phyloP scores from a whole-genome alignment of 2,888 invertebrate genomes.

The Philereme vetulata region DNA sequence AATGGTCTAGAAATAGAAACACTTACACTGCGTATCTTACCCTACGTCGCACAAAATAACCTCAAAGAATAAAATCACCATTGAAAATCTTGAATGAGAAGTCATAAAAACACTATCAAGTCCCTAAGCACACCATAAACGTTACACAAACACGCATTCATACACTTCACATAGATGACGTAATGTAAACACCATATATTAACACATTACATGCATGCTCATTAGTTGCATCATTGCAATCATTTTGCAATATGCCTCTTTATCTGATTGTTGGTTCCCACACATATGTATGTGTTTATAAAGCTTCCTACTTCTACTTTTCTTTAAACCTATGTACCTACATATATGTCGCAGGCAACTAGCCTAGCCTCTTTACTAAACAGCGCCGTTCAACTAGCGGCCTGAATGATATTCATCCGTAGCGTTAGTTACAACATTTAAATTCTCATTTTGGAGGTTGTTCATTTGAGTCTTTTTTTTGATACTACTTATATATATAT shows the following conservation, averaged over 20 bases:
- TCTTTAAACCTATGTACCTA: too few species aligned
- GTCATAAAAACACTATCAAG: slow-evolving; percentile 25
- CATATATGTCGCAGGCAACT: too few species aligned
- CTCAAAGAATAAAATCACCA: slow-evolving; percentile 5
- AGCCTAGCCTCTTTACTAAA: too few species aligned
- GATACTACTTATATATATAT: too few species aligned
- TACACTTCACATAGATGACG: slow-evolving; percentile 15
- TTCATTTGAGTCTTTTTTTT: too few species aligned
- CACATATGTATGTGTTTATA: slow-evolving; percentile 1
- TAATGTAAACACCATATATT: slow-evolving; percentile 24
- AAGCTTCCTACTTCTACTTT: background rate
- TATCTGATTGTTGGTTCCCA: slow-evolving; percentile 20
- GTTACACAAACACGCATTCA: slow-evolving; percentile 22
- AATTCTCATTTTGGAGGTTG: too few species aligned
- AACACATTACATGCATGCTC: slow-evolving; percentile 22
- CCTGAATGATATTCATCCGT: too few species aligned
- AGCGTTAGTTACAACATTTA: too few species aligned
- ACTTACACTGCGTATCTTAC: too few species aligned
- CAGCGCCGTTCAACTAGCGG: too few species aligned
- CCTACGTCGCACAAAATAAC: background rate
- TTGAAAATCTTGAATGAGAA: slow-evolving; percentile 15
- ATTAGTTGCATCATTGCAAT: slow-evolving; percentile 18
- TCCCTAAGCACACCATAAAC: slow-evolving; percentile 18
- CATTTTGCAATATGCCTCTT: slow-evolving; percentile 22
- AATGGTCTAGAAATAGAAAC: too few species aligned